Evolutionary conservation across 2,797 vertebrate genomes (phyloP), one percentile per base, ranked within the genome.

Genomic region (Cephalopachus bancanus): DNA sequence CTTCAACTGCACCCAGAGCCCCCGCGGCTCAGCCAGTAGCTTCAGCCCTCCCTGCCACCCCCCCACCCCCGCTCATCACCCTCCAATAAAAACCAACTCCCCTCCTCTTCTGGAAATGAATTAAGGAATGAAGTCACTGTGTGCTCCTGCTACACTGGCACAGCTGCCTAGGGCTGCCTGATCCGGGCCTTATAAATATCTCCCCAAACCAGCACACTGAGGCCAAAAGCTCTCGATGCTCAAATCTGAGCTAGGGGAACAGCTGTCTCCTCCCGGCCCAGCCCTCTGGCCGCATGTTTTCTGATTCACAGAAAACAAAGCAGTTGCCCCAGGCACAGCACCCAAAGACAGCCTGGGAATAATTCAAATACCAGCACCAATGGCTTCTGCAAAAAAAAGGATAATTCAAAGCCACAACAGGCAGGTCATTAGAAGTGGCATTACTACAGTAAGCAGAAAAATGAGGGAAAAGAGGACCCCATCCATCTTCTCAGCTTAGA

Each of bases 121-220:
- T 80, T 83, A 93, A 96, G 93, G 79, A 89, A 76, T 92, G 62
- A 96, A 94, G 80, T 89, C 91, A 83, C 85, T 3, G 10, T 51
- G 62, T 37, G 49, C 64, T 92, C 78, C 72, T 90, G 81, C 93
- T n/a, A 80, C 20, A 28, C 75, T 90, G 90, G 69, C 75, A n/a
- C 0, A 2, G 51, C 44, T 26, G 51, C 62, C n/a, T 37, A 55
- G 37, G 64, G 30, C 60, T 83, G 57, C 83, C 75, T 44, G 69
- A 71, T 55, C 44, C 0, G 7, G 33, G 83, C 37, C 84, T 95
- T 90, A 90, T 71, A 93, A 97, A 95, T 90, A 86, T 24, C 96
- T 95, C 69, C 78, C 92, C 91, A 49, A 44, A 59, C n/a, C 4
- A 80, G 87, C 12, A 4, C 3, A 1, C 26, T 28, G 19, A 51